A percentile compares a stretch with the other conserved stretches of the same genome.
These are phyloP conservation scores for Aphelenchoides fujianensis DNA, from an alignment of 1,140 invertebrate genomes.

Conservation along the genomic window DNA sequence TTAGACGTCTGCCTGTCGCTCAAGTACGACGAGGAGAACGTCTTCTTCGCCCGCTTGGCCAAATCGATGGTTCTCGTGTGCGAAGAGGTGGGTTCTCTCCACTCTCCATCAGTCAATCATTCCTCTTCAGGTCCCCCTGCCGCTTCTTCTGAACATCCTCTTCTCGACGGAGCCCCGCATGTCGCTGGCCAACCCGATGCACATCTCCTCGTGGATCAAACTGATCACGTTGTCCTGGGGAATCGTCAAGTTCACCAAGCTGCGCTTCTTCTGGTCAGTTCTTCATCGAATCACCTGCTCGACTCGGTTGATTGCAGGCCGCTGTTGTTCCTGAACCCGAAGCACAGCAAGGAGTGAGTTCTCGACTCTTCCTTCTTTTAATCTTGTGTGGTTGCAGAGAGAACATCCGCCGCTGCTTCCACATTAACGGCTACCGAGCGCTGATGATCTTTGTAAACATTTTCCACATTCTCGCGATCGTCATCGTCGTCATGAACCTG, in stretches of 20 bases:
- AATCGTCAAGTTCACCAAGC: constrained; percentile 59
- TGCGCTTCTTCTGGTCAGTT: constrained; percentile 62
- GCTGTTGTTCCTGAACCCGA: constrained; percentile 58
- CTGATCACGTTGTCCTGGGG: constrained; percentile 61
- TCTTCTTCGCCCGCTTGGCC: constrained; percentile 59
- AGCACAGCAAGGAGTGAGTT: constrained; percentile 45
- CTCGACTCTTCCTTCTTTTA: neutral
- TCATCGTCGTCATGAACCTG: constrained; percentile 59
- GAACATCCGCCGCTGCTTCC: constrained; percentile 59
- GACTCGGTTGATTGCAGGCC: too few relatives aligned
- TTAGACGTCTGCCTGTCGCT: constrained; percentile 59
- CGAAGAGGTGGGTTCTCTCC: constrained; percentile 48
- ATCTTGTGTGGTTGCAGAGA: constrained; percentile 43
- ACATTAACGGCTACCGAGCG: constrained; percentile 54
- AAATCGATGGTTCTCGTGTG: constrained; percentile 58
- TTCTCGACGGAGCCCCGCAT: constrained; percentile 60
- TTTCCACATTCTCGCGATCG: constrained; percentile 59
- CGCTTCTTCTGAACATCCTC: constrained; percentile 51
- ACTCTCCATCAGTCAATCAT: constrained; percentile 5
- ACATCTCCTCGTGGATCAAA: constrained; percentile 53
- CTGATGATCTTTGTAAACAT: constrained; percentile 60
- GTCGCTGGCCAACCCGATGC: constrained; percentile 51
- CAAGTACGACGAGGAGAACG: constrained; percentile 60
- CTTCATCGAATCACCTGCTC: too few relatives aligned
- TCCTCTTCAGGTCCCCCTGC: constrained; percentile 50